Evolutionary conservation across 2,113 vertebrate species (phyloP), one percentile per base, ranked within the genome.

Genomic region (Saccopteryx bilineata): DNA sequence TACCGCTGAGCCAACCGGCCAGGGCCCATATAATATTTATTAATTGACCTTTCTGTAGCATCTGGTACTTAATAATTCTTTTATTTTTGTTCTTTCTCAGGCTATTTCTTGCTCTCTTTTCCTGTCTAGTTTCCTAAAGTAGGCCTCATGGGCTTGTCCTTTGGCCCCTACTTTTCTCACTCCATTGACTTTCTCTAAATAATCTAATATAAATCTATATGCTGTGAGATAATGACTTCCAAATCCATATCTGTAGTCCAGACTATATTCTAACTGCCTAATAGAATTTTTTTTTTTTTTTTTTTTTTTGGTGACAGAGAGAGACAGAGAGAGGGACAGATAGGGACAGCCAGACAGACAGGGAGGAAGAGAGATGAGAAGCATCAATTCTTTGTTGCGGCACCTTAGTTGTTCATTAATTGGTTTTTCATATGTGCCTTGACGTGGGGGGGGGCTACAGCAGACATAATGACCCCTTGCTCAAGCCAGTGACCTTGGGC

Each of bases 111-210:
- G 56, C 39, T 74, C 3, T 86, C 31, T 21, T 91, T 80, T 61
- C 12, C 85, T 28, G 8, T 17, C 19, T 86, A 82, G 7, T 63
- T 89, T 39, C 14, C n/a, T 91, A 50, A 75, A 21, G 3, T 39
- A 68, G 69, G 31, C 7, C 5, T 46, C 3, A 24, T 28, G 19
- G 17, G 3, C 78, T 6, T 93, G n/a, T 61, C n/a, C 31, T 87
- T n/a, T 61, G 54, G 7, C 14, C n/a, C 19, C 39, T 82, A 19
- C 24, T 95, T 78, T 91, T 66, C 23, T 13, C 19, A 21, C 12
- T 86, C 39, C 78, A 6, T 89, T 72, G 50, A 69, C 9, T 78
- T 91, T 82, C 31, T 83, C 19, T 87, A n/a, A 46, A 31, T 94
- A 11, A 63, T 71, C 28, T 89, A 81, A 90, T 60, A 7, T 74